Base-by-base conservation (phyloP, 2,113 vertebrate genomes). In the Xiphorhynchus elegans region DNA sequence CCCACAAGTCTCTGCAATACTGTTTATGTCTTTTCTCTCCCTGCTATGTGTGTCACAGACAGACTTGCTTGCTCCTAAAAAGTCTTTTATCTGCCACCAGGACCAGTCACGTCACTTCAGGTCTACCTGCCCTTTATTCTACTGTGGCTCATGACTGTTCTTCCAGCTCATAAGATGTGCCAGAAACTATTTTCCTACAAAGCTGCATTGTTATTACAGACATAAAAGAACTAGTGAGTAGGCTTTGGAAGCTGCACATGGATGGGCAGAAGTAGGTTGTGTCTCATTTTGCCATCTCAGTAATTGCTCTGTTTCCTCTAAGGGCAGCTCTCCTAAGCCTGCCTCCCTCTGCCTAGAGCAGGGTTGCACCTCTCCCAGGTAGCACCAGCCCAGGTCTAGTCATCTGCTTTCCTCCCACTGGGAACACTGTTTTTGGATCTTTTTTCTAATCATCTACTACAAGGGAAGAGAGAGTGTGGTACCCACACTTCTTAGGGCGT, bases 11-110 rank as follows among this genome's bases (percentile, higher is more conserved):
- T 50, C 28, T 74, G 63, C 20, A 70, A 14, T 42, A 39, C 10
- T 84, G 60, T 86, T 94, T 63, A 39, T 70, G 17, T 68, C 39
- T 95, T 68, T 91, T 64, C 6, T 63, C 31, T 93, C 35, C 7
- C 37, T 31, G 64, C 37, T 96, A 94, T 95, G 26, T 96, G 92
- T 60, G 88, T 92, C 90, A 88, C 47, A 88, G 50, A 59, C 44
- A 93, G 39, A 85, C 35, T 74, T 67, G 15, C 6, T 24, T 96
- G 85, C 55, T 93, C 68, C 83, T 78, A 88, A 95, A 88, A 87
- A 90, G 68, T 95, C 64, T 90, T 96, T 94, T 52, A 88, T 95
- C 90, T 92, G 29, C 37, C 52, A 60, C 31, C 35, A 75, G 59
- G 21, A 64, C n/a, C 64, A 93, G 39, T 35, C 73, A 91, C 1